Base-by-base conservation (phyloP, 2,113 vertebrate species). In the Antechinus stuartii region DNA sequence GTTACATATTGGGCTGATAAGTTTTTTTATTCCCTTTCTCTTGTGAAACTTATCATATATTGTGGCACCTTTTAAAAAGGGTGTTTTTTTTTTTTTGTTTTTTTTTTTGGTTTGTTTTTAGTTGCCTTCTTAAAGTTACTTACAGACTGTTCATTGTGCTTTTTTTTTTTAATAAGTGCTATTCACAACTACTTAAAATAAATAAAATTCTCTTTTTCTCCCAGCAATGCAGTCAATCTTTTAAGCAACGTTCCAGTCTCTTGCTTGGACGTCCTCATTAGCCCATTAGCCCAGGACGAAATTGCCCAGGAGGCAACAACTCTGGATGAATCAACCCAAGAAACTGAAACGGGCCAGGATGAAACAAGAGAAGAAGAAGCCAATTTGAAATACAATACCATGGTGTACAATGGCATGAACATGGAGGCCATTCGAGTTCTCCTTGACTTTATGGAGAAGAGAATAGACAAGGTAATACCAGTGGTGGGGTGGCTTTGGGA, bases 401-500 rank as follows among this genome's bases (percentile, higher is more conserved):
- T 99, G 98, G 97, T 98, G 95, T 99, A 99, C 96, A 99, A 99
- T 90, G 99, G 99, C 54, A 99, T 99, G 98, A 99, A 99, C 98
- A 99, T 99, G 99, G 98, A 99, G 90, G 99, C 98, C 26, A 98
- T 99, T 97, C 99, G 99, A 57, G 98, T 99, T 97, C 98, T 99
- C 68, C 97, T 99, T 97, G 99, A 98, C 98, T 99, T 99, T 98
- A 99, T 99, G 99, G 99, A 99, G 98, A 99, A 99, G 98, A 99
- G 99, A 98, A 99, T 99, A 95, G 99, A 99, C 98, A 99, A 99
- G 99, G 99, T 99, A 99, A 98, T 97, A 22, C 54, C 94, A 6
- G 76, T 91, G 56, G 91, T 53, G 27, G 49, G 54, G 56, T 56
- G 52, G 26, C 25, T 76, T 91, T 91, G 47, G 30, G 68, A 53